These are phyloP conservation scores for Clusia tigrina DNA, from an alignment of 2,888 invertebrate genomes.

Conservation along the genomic window DNA sequence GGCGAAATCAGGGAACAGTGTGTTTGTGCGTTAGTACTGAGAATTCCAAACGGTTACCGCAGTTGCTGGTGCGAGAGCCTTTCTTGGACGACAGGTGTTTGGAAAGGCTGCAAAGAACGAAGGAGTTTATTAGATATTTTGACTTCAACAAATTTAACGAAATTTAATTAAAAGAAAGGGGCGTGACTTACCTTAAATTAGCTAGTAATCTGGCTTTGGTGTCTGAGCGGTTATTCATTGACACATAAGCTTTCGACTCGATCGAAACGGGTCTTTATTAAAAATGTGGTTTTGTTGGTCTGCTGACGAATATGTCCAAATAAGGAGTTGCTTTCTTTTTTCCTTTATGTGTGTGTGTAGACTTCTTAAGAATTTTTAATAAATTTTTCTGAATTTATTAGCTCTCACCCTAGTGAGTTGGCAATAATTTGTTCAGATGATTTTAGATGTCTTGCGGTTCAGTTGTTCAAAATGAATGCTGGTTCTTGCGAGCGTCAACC, in stretches of 20 bases:
- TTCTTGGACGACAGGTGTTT: slow-evolving; percentile 84
- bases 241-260: slow-evolving; percentile 52
- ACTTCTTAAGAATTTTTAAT: too few species aligned
- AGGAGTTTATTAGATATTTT: too few species aligned
- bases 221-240: slow-evolving; percentile 61
- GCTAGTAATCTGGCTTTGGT: slow-evolving; percentile 60
- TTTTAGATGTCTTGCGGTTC: too few species aligned
- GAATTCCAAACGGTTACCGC: slow-evolving; percentile 85
- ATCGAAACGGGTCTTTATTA: too few species aligned
- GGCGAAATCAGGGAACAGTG: slow-evolving; percentile 79
- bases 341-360: too few species aligned
- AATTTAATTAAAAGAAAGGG: not conserved
- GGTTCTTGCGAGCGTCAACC: not conserved
- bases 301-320: not conserved
- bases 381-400: too few species aligned
- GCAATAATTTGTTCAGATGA: too few species aligned
- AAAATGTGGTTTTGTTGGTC: not conserved
- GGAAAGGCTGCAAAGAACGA: slow-evolving; percentile 72
- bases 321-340: too few species aligned
- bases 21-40: slow-evolving; percentile 83
- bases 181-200: slow-evolving; percentile 58
- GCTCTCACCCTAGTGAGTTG: too few species aligned
- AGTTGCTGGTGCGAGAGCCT: slow-evolving; percentile 86
- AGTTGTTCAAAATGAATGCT: slow-evolving; percentile 24
- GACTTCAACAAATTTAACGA: not conserved